These are phyloP conservation scores for Cettia cetti DNA, from an alignment of 2,113 vertebrate species.

Conservation along the genomic window DNA sequence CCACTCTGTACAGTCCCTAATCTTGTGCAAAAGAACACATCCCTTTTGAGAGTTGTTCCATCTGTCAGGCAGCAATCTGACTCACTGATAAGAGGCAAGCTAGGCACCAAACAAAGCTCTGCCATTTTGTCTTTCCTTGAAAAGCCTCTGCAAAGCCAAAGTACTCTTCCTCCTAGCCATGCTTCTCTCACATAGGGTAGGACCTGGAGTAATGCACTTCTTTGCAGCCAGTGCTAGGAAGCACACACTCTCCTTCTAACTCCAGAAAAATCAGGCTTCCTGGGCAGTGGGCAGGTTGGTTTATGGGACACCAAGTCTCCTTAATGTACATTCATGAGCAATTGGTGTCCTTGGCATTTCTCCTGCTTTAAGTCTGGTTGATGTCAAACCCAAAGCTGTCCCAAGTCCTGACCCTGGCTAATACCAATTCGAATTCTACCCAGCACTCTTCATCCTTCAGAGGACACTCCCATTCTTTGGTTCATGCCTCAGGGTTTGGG, in stretches of 20 bases:
- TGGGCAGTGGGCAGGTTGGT: neutral
- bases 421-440: neutral
- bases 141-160: neutral
- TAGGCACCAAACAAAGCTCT: neutral
- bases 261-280: neutral
- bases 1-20: neutral
- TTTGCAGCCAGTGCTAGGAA: neutral
- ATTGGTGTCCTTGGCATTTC: neutral
- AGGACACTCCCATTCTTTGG: neutral
- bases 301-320: neutral
- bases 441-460: neutral
- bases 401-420: neutral
- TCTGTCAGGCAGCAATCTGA: neutral
- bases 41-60: neutral
- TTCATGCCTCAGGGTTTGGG: neutral
- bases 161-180: neutral
- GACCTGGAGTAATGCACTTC: neutral
- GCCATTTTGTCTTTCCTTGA: neutral
- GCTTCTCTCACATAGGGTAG: neutral
- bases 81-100: neutral
- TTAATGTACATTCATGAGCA: neutral
- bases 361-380: neutral
- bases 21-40: neutral
- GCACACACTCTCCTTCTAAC: neutral
- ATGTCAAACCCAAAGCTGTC: neutral